Conservation (phyloP, 1,140 invertebrate species). For the Zaprionus kolodkinae region DNA sequence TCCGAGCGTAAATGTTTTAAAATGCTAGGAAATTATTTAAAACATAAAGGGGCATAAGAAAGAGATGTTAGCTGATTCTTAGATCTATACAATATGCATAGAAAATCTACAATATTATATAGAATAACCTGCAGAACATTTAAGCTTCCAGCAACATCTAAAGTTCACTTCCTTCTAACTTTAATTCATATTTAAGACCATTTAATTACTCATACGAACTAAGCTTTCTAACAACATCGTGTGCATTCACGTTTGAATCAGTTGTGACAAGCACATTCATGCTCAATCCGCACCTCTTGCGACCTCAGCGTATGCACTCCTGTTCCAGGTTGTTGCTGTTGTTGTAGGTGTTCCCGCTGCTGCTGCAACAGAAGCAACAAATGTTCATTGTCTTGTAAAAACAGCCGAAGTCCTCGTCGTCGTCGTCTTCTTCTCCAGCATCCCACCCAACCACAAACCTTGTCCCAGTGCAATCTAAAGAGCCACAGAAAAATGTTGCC, state of each 20-base stretch:
- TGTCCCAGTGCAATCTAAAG: slow-evolving; percentile 72
- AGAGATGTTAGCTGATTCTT: too few relatives aligned
- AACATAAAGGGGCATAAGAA: too few relatives aligned
- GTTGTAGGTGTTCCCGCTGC: slow-evolving; percentile 12
- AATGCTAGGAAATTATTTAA: too few relatives aligned
- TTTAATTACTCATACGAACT: not conserved
- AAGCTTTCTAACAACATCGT: not conserved
- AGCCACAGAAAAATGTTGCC: slow-evolving; percentile 70
- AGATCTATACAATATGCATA: too few relatives aligned
- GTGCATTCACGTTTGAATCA: not conserved
- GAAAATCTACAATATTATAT: too few relatives aligned
- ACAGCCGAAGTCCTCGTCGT: slow-evolving; percentile 17
- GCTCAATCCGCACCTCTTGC: slow-evolving; percentile 33
- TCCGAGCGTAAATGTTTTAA: too few relatives aligned
- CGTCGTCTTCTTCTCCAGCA: not conserved
- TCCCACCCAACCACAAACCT: slow-evolving; percentile 23
- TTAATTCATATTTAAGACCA: not conserved
- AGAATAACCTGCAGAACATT: too few relatives aligned
- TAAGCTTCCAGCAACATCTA: too few relatives aligned
- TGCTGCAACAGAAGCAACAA: slow-evolving; percentile 35
- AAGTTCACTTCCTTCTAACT: not conserved
- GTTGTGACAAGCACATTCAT: not conserved
- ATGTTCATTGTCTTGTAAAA: slow-evolving; percentile 66
- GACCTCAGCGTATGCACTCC: slow-evolving; percentile 19
- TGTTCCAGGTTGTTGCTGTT: slow-evolving; percentile 8